Evolutionary conservation across 2,113 vertebrate genomes (phyloP).

Genomic region (Petromus typicus): DNA sequence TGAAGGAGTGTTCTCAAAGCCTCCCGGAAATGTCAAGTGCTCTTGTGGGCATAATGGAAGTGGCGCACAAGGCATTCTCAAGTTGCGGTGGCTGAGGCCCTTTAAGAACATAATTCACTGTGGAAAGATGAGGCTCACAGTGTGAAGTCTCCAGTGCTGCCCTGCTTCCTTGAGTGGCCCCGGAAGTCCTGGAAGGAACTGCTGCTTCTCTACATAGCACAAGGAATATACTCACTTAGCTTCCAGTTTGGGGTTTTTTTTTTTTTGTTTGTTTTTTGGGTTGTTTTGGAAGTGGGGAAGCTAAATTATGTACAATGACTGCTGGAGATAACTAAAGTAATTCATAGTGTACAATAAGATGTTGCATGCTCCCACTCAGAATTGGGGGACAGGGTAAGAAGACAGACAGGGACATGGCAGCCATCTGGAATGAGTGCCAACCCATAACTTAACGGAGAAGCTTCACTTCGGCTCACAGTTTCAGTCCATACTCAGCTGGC

Average conservation of each 20-base stretch:
- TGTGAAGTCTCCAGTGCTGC: accelerated
- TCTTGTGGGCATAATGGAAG: not conserved
- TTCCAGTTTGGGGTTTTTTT: not conserved
- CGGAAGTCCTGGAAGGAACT: not conserved
- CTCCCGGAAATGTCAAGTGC: conserved; percentile 65
- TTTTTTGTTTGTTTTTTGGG: no score
- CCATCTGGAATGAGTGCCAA: not conserved
- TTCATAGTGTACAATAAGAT: accelerated
- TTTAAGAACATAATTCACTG: not conserved
- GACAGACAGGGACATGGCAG: not conserved
- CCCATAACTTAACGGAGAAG: not conserved
- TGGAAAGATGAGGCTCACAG: accelerated
- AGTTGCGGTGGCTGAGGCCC: not conserved
- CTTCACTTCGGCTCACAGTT: not conserved
- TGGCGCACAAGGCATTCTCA: not conserved
- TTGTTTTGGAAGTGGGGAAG: no score
- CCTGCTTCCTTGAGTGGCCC: not conserved
- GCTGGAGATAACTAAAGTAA: not conserved
- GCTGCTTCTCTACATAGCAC: not conserved
- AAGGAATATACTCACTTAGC: not conserved
- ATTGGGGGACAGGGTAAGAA: not conserved
- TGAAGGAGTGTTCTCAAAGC: not conserved
- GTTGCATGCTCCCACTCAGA: not conserved
- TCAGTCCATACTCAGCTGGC: not conserved
- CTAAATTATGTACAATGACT: not conserved